Evolutionary conservation across 2,113 vertebrate species (phyloP), one percentile per base, ranked within the genome.

Genomic region (Cervus canadensis): DNA sequence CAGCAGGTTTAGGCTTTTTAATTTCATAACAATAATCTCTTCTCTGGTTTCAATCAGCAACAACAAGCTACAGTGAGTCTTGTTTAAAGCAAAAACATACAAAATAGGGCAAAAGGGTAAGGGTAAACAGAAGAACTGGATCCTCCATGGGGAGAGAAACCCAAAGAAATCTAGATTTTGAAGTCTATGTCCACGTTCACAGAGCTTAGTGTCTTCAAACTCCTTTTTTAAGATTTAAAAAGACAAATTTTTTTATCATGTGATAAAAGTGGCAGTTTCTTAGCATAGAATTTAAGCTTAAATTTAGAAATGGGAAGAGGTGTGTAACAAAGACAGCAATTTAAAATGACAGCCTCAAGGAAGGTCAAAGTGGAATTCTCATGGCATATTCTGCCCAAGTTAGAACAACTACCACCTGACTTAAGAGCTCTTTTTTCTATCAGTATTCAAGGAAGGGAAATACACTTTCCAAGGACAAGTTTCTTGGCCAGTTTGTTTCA

Each of bases 281-380:
- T 94, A 67, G 33, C 25, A 45, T 26, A 83, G 50, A 89, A 83
- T 89, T 91, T 87, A 59, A 94, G 21, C 30, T 96, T 90, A 87
- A 94, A 92, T 97, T 97, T 96, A 96, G 60, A 95, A 92, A 88
- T 43, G 50, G 50, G 10, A n/a, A 57, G 48, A 89, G 45, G n/a
- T 52, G 21, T 11, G 16, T 43, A 93, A 95, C 83, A 95, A 92
- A 96, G 62, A 95, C 4, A 87, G 78, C 59, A 76, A 16, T 50
- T 96, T 89, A 33, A 83, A 94, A 89, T 74, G 56, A 86, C 19
- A 89, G 45, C 48, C 54, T 91, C 93, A 60, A 59, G 50, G 45
- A 95, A 92, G 79, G 67, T 79, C 93, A 87, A 83, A 89, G 43
- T 83, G 84, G 33, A 86, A 59, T 79, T 56, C 50, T 50, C 62